A percentile compares a stretch with the other conserved stretches of the same genome.
Evolutionary conservation across 2,113 vertebrate genomes (phyloP).

Genomic region (Myotis brandtii): DNA sequence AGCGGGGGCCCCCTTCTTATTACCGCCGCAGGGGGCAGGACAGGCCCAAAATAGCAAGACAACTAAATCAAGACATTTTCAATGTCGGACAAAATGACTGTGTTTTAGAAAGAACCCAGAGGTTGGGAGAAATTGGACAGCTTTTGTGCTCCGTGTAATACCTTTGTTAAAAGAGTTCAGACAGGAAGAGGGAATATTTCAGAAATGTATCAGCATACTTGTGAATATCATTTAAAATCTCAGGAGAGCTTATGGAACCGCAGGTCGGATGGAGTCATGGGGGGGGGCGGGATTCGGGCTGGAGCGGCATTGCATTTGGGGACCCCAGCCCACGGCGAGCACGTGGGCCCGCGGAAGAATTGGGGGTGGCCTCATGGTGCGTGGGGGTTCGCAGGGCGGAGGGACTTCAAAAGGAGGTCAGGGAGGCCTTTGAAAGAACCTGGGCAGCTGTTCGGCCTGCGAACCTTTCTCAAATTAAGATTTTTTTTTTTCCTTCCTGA

Average conservation of each 20-base stretch:
- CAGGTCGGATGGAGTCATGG: constrained; percentile 19
- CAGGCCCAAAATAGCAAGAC: constrained; percentile 98
- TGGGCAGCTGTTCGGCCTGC: not conserved
- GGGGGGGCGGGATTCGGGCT: not conserved
- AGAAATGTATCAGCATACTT: constrained; percentile 83
- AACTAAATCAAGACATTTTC: constrained; percentile 99
- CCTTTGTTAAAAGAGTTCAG: constrained; percentile 90
- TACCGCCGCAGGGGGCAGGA: constrained; percentile 98
- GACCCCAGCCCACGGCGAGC: not conserved
- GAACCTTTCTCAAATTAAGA: constrained; percentile 33
- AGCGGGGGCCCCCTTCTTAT: constrained; percentile 99
- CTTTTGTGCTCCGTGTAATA: constrained; percentile 88
- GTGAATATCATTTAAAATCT: constrained; percentile 83
- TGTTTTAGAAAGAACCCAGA: constrained; percentile 93
- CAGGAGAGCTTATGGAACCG: constrained; percentile 81
- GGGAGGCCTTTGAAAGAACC: constrained; percentile 50
- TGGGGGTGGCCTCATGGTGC: not conserved
- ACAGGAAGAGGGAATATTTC: constrained; percentile 81
- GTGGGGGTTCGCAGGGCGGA: constrained; percentile 19
- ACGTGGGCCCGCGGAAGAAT: constrained; percentile 16
- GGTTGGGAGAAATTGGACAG: constrained; percentile 90
- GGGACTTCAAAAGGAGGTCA: constrained; percentile 34
- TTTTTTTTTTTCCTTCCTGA: not conserved
- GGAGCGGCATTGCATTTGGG: constrained; percentile 55
- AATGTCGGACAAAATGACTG: constrained; percentile 99